These are phyloP conservation scores for Oxygymnocypris stewartii DNA, from an alignment of 2,113 vertebrate species.

Conservation along the genomic window DNA sequence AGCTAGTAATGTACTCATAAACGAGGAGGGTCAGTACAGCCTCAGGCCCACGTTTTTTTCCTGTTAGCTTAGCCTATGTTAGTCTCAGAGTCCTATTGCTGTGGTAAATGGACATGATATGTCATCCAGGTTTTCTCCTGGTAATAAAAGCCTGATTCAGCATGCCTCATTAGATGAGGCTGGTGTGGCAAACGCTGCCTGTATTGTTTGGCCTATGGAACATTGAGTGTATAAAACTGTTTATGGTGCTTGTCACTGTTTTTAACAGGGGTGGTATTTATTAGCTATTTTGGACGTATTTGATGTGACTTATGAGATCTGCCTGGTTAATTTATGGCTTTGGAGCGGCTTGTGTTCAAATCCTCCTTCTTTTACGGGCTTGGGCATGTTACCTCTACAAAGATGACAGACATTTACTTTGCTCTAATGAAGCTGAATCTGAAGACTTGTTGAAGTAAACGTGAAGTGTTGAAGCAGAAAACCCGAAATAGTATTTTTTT, in stretches of 20 bases:
- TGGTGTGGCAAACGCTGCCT: neutral
- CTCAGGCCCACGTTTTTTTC: neutral
- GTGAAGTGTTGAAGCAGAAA: neutral
- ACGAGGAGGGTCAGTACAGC: slow-evolving; percentile 14
- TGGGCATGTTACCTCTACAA: slow-evolving; percentile 46
- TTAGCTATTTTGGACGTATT: neutral
- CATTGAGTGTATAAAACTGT: slow-evolving; percentile 17
- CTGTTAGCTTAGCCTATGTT: slow-evolving; percentile 20
- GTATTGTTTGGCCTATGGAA: slow-evolving; percentile 11
- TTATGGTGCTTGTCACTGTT: slow-evolving; percentile 35
- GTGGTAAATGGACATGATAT: slow-evolving; percentile 20
- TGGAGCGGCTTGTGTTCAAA: neutral
- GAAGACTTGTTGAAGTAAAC: neutral
- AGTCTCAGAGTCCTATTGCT: slow-evolving; percentile 34
- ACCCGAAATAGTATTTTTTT: no score
- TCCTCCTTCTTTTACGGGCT: neutral
- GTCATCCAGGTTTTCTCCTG: neutral
- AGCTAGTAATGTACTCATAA: slow-evolving; percentile 23
- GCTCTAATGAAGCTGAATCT: neutral
- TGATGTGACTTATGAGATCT: neutral
- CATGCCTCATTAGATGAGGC: neutral
- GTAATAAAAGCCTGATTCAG: slow-evolving; percentile 23
- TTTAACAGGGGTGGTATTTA: slow-evolving; percentile 1
- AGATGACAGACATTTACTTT: neutral
- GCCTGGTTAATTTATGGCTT: slow-evolving; percentile 33